Evolutionary conservation across 2,113 vertebrate species (phyloP).

Genomic region (Helogale parvula): DNA sequence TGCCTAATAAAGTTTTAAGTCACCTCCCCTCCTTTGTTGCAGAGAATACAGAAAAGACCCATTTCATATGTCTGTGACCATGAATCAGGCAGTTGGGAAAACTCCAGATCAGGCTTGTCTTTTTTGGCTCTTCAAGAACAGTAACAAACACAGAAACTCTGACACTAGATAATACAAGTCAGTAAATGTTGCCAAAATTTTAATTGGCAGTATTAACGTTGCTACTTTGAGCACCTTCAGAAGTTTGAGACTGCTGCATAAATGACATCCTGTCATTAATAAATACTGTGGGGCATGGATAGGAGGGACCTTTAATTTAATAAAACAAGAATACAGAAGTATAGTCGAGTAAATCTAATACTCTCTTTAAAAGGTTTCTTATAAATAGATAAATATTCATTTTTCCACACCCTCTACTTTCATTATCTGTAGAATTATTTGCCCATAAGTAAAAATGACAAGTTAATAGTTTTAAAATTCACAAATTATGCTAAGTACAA

Average conservation of each 20-base stretch:
- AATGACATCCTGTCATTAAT: neutral
- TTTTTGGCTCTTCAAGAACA: neutral
- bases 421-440: constrained; percentile 19
- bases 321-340: constrained; percentile 1
- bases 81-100: neutral
- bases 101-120: neutral
- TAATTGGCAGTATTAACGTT: neutral
- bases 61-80: neutral
- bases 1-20: neutral
- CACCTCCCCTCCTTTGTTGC: neutral
- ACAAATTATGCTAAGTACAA: neutral
- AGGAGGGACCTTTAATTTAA: neutral
- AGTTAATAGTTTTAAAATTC: neutral
- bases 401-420: neutral
- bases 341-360: neutral
- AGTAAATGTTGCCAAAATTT: neutral
- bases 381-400: constrained; percentile 24
- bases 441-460: constrained; percentile 7
- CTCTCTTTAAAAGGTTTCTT: neutral
- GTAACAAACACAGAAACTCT: neutral
- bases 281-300: neutral
- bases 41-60: neutral
- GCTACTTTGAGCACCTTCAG: neutral
- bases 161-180: neutral
- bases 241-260: neutral